Evolutionary conservation across 2,113 vertebrate genomes (phyloP).

Genomic region (Psilopogon haemacephalus): DNA sequence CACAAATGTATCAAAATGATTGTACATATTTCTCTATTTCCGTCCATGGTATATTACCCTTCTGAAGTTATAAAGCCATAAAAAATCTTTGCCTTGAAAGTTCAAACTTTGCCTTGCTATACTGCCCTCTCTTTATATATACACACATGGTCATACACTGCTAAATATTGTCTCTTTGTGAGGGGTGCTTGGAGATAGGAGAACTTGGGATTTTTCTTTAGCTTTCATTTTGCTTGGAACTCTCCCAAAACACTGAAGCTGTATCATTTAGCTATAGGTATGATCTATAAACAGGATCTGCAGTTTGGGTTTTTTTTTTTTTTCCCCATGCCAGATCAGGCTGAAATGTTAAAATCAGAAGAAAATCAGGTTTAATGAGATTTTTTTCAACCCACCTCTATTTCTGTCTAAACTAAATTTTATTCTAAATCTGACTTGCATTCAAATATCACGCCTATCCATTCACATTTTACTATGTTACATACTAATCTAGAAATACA

Average conservation of each 20-base stretch:
- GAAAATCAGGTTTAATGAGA: background rate
- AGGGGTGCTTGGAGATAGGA: background rate
- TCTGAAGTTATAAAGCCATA: conserved; percentile 25
- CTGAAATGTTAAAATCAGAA: background rate
- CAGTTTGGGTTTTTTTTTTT: background rate
- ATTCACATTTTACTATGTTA: background rate
- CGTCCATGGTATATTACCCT: background rate
- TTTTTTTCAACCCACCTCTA: background rate
- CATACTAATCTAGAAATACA: conserved; percentile 17
- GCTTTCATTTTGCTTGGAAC: background rate
- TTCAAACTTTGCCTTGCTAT: conserved; percentile 14
- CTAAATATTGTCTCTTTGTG: background rate
- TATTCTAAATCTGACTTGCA: conserved; percentile 5
- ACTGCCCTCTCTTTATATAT: background rate
- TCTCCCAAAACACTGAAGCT: background rate
- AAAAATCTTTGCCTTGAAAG: conserved; percentile 4
- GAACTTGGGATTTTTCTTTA: background rate
- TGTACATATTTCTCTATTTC: background rate
- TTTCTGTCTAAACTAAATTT: no score
- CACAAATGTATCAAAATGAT: background rate
- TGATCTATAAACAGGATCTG: background rate
- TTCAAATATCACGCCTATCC: background rate
- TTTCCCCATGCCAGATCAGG: background rate
- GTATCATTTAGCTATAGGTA: background rate
- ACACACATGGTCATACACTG: background rate